Conservation (phyloP, 2,113 vertebrate species). For the Lagopus leucura region DNA sequence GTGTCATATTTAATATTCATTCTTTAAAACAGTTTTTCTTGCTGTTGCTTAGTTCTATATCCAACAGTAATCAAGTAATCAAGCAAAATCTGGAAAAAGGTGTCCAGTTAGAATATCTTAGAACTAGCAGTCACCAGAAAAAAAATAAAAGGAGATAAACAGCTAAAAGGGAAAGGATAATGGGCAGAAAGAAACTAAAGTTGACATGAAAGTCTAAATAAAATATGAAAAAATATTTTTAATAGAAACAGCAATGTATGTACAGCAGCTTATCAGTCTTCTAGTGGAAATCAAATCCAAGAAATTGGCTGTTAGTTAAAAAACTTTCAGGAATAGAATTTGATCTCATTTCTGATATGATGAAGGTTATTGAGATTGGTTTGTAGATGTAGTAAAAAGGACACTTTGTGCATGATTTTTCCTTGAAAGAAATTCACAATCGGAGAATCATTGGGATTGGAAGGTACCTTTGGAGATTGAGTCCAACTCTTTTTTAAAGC, state of each 20-base stretch:
- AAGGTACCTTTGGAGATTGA: no score
- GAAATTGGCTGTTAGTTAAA: background rate
- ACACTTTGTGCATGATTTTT: background rate
- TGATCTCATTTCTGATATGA: background rate
- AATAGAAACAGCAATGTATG: background rate
- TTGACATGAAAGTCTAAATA: background rate
- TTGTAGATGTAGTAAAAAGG: background rate
- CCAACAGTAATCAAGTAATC: background rate
- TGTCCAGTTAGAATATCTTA: background rate
- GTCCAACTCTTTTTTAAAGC: no score
- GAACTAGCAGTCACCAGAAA: background rate
- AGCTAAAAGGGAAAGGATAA: background rate
- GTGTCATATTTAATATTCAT: accelerated
- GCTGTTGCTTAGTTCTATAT: background rate
- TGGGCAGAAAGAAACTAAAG: background rate
- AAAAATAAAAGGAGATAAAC: background rate
- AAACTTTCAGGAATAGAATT: background rate
- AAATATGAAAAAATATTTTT: background rate
- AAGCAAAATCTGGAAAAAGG: background rate
- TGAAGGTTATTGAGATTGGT: background rate
- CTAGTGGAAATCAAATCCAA: background rate
- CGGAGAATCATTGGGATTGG: no score
- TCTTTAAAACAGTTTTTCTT: background rate
- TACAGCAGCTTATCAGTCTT: background rate
- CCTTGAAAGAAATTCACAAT: background rate